Base-by-base conservation (phyloP, 1,140 invertebrate genomes). In the Asobara japonica region DNA sequence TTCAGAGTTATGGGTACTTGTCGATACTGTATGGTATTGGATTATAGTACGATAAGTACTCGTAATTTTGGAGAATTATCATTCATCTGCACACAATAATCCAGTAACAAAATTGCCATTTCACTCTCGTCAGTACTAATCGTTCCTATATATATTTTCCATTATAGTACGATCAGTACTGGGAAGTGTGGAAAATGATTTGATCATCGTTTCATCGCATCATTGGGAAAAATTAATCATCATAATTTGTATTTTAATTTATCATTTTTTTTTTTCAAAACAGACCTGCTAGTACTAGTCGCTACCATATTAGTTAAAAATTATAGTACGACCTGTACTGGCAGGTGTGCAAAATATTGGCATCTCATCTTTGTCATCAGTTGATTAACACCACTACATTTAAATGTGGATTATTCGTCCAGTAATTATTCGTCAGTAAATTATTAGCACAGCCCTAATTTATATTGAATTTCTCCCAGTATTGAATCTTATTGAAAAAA, bases 291-390 rank as follows among this genome's bases (percentile, higher is more conserved):
- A 51, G 68, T 77, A 74, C 62, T 48, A 1, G 13, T 74, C 51
- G 77, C 77, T 64, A 68, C 74, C 76, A 75, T 75, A 76, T 77
- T 22, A 25, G 16, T 25, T 22, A 3, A 0, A 41, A 74, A 62
- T 67, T 76, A 74, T 76, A 77, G 77, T 78, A 78, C 75, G 75
- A 73, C 25, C 27, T 69, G 66, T 78, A 77, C 69, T 51, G 25
- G 72, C 33, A 29, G 71, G 64, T 74, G 64, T 30, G 61, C 25
- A 64, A 51, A 33, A 51, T 65, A 7, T 4, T 65, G 16, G n/a
- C n/a, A n/a, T n/a, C n/a, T n/a, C n/a, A n/a, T n/a, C n/a, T n/a
- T n/a, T n/a, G n/a, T n/a, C n/a, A n/a, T n/a, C n/a, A n/a, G n/a
- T 18, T 25, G 2, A 7, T 62, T 18, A 65, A 22, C 11, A 2